Base-by-base conservation (phyloP, 2,888 invertebrate genomes). In the Meteorus cinctellus region DNA sequence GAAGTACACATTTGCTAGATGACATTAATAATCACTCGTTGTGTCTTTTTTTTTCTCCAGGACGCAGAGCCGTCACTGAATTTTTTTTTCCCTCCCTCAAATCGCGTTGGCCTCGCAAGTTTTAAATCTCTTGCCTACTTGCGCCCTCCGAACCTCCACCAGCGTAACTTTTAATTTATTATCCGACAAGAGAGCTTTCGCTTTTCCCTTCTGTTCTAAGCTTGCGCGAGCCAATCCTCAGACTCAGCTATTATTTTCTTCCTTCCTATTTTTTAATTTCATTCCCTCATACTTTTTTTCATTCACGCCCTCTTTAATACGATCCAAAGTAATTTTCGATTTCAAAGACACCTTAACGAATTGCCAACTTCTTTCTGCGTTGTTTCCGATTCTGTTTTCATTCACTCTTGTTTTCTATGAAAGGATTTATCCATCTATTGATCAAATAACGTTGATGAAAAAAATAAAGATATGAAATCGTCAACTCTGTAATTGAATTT, bases 81-180 rank as follows among this genome's bases (percentile, higher is more conserved):
- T 31, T 14, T 62, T 31, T 31, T 62, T 31, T 29, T 27, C 12
- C 27, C 60, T 29, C 16, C n/a, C 0, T 12, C 16, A 29, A 62
- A 29, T 62, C 62, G 55, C 55, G 31, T 62, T 12, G 14, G 62
- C 62, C 31, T 62, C 16, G 31, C 29, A 62, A 62, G 62, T 62
- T 62, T 62, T 31, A 62, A 62, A 62, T 62, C 62, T 31, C 31
- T 60, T 16, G 4, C 31, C 27, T 16, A 62, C 62, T 29, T 19
- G 19, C 55, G 8, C 5, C 24, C 19, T 4, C n/a, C 55, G 8
- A 62, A 62, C 16, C 27, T 60, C 55, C 19, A 62, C 62, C 14
- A 3, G 31, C 62, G 62, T 62, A 62, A 62, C 62, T 62, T 62
- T 62, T 62, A 62, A 62, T 62, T 62, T 62, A 62, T 62, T 29